Evolutionary conservation across 64 coral and sea anemone species (phyloP), one percentile per base, ranked within the genome.

Genomic region (Montipora efflorescens): DNA sequence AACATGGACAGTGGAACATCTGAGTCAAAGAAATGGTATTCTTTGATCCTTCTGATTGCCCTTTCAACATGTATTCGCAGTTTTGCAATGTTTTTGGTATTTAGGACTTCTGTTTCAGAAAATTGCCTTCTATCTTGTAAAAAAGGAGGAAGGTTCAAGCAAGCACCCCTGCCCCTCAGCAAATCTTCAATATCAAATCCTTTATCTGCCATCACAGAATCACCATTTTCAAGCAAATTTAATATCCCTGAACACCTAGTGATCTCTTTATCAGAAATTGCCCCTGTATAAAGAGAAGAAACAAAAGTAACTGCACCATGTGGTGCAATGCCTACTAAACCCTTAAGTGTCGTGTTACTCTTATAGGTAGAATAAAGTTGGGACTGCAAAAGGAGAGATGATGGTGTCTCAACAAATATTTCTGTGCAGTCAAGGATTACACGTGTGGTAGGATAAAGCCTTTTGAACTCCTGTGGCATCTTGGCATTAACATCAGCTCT

Each of bases 131-230:
- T 76, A 48, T 78, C 82, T 45, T 81, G 16, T 44, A 94, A 59
- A 55, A 88, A 94, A 7, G 92, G 92, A 20, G 92, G 92, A 71
- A 94, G 23, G n/a, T 94, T 94, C 28, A 94, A 68, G 25, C 14
- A 11, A 20, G 47, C 92, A 75, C 45, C 20, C 68, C 75, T 94
- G 16, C 6, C 67, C 7, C 14, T 19, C 82, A 94, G 89, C 1
- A 93, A 66, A 73, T 81, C 87, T 47, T 89, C 92, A 46, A 88
- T 93, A 52, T 88, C 92, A 93, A 93, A 93, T 22, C 84, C 77
- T 49, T 93, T 93, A 64, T 93, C 76, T 19, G 84, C 84, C 92
- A 93, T 88, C 21, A 93, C 83, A 57, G 83, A 93, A 64, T 93
- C 92, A 68, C 15, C 71, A 10, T 59, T 52, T 81, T 93, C 92